Conservation (phyloP, 2,113 vertebrate species). For the Cryptotis parvus region DNA sequence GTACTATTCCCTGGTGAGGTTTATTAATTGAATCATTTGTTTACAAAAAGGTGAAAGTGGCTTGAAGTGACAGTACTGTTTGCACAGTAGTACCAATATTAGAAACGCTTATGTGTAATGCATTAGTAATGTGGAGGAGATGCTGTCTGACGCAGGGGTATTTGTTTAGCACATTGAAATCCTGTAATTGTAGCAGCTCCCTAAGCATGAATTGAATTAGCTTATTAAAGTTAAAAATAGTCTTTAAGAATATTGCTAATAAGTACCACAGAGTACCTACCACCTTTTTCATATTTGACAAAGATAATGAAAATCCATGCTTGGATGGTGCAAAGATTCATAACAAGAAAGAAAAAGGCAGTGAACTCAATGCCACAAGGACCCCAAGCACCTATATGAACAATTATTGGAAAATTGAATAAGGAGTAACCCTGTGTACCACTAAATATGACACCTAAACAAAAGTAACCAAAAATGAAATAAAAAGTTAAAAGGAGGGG, state of each 20-base stretch:
- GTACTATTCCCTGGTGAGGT: conserved; percentile 66
- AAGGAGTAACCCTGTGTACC: too few relatives aligned
- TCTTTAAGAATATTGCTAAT: conserved; percentile 74
- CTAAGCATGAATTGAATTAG: conserved; percentile 66
- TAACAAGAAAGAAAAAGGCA: neutral
- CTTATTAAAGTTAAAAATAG: conserved; percentile 77
- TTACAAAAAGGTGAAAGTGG: conserved; percentile 76
- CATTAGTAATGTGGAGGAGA: conserved; percentile 66
- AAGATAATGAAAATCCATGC: conserved; percentile 22
- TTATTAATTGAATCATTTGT: conserved; percentile 83
- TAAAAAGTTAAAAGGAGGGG: rapidly evolving
- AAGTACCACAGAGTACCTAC: conserved; percentile 52
- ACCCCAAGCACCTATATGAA: neutral
- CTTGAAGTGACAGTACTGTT: conserved; percentile 72
- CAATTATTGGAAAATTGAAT: too few relatives aligned
- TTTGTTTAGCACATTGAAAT: conserved; percentile 71
- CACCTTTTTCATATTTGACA: conserved; percentile 29
- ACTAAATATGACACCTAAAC: neutral
- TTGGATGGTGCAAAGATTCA: neutral
- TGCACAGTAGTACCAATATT: conserved; percentile 72
- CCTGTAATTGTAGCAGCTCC: conserved; percentile 70
- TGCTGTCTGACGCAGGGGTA: conserved; percentile 39
- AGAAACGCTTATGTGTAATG: conserved; percentile 64
- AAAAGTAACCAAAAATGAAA: neutral
- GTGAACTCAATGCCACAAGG: too few relatives aligned